These are phyloP conservation scores for Thalassoma bifasciatum DNA, from an alignment of 2,113 vertebrate genomes.

Conservation along the genomic window DNA sequence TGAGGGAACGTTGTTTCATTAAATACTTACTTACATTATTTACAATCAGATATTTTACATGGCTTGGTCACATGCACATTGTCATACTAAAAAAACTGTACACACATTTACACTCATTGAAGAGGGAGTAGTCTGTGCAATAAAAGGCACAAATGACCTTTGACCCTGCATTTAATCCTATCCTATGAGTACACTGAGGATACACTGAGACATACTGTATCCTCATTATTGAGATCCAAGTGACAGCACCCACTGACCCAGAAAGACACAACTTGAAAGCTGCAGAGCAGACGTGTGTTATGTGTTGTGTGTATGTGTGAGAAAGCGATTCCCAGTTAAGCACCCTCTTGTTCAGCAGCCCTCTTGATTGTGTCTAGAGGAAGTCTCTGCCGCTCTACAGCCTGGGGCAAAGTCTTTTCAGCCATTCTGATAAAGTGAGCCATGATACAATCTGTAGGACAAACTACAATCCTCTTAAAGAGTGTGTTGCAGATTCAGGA, in stretches of 20 bases:
- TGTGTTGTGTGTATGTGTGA: constrained; percentile 25
- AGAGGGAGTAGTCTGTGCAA: constrained; percentile 76
- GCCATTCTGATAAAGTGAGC: constrained; percentile 45
- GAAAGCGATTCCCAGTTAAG: constrained; percentile 41
- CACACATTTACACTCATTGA: constrained; percentile 77
- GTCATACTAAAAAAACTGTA: constrained; percentile 69
- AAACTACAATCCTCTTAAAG: constrained; percentile 33
- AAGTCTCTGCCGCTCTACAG: constrained; percentile 41
- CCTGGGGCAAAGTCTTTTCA: constrained; percentile 52
- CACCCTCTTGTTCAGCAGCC: constrained; percentile 48
- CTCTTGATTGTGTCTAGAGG: constrained; percentile 49
- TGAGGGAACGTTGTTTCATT: constrained; percentile 65
- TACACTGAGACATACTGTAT: constrained; percentile 27
- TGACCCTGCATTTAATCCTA: constrained; percentile 68
- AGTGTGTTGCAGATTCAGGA: constrained; percentile 22
- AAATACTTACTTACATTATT: constrained; percentile 84
- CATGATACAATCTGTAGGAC: constrained; percentile 47
- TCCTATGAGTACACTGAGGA: constrained; percentile 42
- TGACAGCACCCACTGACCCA: constrained; percentile 20
- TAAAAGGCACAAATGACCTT: constrained; percentile 82
- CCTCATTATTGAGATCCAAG: constrained; percentile 11
- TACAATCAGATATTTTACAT: constrained; percentile 80
- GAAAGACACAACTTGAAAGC: constrained; percentile 36
- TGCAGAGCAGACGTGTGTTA: constrained; percentile 12
- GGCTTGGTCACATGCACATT: constrained; percentile 78